These are phyloP conservation scores for Gallinago media DNA, from an alignment of 2,113 vertebrate genomes.

Conservation along the genomic window DNA sequence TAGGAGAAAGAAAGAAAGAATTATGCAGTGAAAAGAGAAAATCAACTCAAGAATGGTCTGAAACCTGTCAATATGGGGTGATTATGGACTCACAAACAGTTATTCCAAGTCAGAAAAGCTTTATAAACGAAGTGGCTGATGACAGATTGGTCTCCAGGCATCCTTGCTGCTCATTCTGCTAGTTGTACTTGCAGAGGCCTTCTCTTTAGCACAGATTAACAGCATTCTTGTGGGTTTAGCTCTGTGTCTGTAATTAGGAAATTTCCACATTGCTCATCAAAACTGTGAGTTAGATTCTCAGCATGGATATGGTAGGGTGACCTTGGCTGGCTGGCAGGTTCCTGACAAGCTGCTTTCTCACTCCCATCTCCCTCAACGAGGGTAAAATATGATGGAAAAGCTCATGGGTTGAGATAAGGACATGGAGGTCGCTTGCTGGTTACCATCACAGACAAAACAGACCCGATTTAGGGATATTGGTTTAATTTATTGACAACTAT, in stretches of 20 bases:
- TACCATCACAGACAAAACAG: not conserved
- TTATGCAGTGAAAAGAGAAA: not conserved
- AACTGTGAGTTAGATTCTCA: not conserved
- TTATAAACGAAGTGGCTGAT: not conserved
- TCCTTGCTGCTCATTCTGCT: not conserved
- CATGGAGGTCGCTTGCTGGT: not conserved
- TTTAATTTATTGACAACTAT: not conserved
- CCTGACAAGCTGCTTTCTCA: not conserved
- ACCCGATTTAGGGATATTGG: too few relatives aligned
- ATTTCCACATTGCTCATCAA: fast-evolving
- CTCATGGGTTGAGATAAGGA: not conserved
- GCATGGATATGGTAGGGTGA: not conserved
- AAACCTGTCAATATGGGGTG: not conserved
- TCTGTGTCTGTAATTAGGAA: not conserved
- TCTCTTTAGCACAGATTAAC: not conserved
- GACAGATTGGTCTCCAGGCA: not conserved
- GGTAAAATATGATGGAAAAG: not conserved
- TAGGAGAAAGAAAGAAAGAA: not conserved
- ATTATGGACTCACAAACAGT: not conserved
- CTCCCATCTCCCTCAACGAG: not conserved
- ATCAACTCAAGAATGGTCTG: not conserved
- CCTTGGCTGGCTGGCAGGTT: not conserved
- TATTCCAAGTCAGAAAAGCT: not conserved
- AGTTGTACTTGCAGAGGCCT: not conserved
- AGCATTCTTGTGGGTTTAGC: not conserved